Evolutionary conservation across 2,888 invertebrate genomes (phyloP).

Genomic region (Hirtodrosophila alboralis): DNA sequence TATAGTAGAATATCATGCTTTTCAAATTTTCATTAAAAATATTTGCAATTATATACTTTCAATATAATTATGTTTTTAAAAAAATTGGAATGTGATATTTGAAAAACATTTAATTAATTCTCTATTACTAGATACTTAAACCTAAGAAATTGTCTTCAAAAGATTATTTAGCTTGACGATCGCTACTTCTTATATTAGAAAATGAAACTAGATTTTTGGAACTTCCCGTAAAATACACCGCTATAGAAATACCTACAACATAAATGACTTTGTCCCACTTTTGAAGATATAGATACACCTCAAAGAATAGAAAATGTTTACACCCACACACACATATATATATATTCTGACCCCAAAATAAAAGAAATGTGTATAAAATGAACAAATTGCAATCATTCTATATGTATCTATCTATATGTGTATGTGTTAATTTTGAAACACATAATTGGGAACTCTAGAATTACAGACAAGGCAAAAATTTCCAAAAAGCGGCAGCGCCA

Average conservation of each 20-base stretch:
- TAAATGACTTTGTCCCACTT: conserved; percentile 70
- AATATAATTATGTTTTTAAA: too few species aligned
- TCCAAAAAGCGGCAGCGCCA: conserved; percentile 64
- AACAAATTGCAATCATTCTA: conserved; percentile 61
- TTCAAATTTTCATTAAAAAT: too few species aligned
- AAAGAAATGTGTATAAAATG: conserved; percentile 37
- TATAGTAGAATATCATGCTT: too few species aligned
- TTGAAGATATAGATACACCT: conserved; percentile 17
- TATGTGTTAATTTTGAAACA: conserved; percentile 47
- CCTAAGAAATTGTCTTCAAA: too few species aligned
- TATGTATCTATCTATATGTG: conserved; percentile 7
- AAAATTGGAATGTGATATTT: too few species aligned
- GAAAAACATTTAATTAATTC: too few species aligned
- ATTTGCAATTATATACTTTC: too few species aligned
- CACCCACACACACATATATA: conserved; percentile 35
- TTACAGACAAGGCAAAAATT: conserved; percentile 70
- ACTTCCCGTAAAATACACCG: conserved; percentile 1
- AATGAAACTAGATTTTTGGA: conserved; percentile 2
- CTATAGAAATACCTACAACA: conserved; percentile 44
- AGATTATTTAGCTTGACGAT: too few species aligned
- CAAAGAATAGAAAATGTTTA: conserved; percentile 29
- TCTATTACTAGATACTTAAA: too few species aligned
- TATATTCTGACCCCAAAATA: conserved; percentile 57
- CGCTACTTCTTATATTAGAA: background rate
- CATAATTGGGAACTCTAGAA: conserved; percentile 67